phyloP scores from a whole-genome alignment of 1,140 invertebrate genomes.

The Macrobrachium rosenbergii region DNA sequence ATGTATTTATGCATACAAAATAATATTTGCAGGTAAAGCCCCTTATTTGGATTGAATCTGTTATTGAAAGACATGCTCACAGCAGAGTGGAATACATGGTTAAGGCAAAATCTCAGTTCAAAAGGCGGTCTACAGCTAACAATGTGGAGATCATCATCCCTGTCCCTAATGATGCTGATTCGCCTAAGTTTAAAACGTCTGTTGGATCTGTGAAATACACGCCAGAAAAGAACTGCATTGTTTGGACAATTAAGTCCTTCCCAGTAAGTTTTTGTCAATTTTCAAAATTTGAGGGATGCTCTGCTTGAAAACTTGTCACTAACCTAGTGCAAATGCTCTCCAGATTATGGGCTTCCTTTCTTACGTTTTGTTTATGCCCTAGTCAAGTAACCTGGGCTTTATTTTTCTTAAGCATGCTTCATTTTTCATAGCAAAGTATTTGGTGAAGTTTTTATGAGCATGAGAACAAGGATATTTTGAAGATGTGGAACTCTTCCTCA shows the following conservation, averaged over 20 bases:
- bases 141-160: constrained; percentile 99
- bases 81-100: constrained; percentile 99
- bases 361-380: too few species aligned
- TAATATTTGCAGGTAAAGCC: constrained; percentile 84
- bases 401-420: too few species aligned
- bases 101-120: constrained; percentile 99
- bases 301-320: too few species aligned
- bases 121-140: constrained; percentile 96
- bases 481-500: too few species aligned
- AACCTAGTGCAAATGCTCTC: too few species aligned
- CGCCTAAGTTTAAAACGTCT: constrained; percentile 98
- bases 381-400: too few species aligned
- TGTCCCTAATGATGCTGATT: constrained; percentile 97
- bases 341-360: too few species aligned
- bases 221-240: constrained; percentile 97
- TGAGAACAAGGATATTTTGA: too few species aligned
- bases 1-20: too few species aligned
- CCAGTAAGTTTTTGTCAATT: constrained; percentile 75
- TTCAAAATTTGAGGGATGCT: too few species aligned
- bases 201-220: constrained; percentile 98
- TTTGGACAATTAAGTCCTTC: constrained; percentile 99
- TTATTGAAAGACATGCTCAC: constrained; percentile 98
- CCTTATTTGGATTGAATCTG: constrained; percentile 99
- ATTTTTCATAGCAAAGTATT: too few species aligned
- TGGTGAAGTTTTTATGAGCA: too few species aligned